phyloP scores from a whole-genome alignment of 2,888 invertebrate species.

The Nomada goodeniana region DNA sequence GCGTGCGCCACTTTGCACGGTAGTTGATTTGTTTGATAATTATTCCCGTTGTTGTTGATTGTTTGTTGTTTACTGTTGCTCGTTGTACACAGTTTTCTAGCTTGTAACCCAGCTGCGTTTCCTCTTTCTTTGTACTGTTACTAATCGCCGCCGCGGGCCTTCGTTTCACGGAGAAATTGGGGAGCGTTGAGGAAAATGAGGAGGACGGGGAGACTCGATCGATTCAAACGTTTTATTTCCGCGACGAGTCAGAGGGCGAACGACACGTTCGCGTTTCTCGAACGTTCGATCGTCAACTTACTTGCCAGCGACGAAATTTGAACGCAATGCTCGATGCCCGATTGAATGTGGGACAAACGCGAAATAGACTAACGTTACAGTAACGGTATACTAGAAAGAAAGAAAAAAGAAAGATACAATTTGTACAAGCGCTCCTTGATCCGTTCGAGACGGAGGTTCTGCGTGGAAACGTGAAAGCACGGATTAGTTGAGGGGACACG shows the following conservation, averaged over 20 bases:
- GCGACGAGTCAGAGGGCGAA: background rate
- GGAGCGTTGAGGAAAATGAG: constrained; percentile 1
- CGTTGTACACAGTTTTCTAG: constrained; percentile 53
- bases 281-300: too few species aligned
- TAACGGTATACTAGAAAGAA: background rate
- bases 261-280: too few species aligned
- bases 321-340: too few species aligned
- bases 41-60: constrained; percentile 57
- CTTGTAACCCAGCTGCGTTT: constrained; percentile 42
- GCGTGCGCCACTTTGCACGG: constrained; percentile 67
- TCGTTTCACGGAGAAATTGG: constrained; percentile 47
- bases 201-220: too few species aligned
- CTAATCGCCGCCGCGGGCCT: constrained; percentile 11
- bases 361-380: background rate
- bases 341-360: too few species aligned
- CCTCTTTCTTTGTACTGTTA: constrained; percentile 19
- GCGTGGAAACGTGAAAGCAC: constrained; percentile 29
- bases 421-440: constrained; percentile 21
- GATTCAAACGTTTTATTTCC: background rate
- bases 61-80: constrained; percentile 55
- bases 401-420: background rate
- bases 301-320: too few species aligned
- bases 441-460: constrained; percentile 34
- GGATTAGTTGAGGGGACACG: constrained; percentile 47
- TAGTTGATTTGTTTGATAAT: constrained; percentile 61